phyloP scores from a whole-genome alignment of 2,888 invertebrate genomes.

The Pseudococcus longispinus region DNA sequence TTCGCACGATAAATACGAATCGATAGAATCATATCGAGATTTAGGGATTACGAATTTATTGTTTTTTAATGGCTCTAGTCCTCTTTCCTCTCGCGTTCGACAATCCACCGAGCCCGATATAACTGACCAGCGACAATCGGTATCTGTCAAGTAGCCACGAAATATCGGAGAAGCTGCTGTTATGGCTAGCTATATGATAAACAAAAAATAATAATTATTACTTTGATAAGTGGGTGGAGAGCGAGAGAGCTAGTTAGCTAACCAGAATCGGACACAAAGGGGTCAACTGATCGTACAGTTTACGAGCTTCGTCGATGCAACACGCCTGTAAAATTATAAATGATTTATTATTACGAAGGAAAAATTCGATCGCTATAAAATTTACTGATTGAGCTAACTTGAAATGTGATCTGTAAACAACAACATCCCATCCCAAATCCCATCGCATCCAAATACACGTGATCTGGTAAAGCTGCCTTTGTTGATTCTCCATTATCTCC shows the following conservation, averaged over 20 bases:
- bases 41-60: conserved; percentile 87
- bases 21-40: conserved; percentile 97
- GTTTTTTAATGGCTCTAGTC: conserved; percentile 73
- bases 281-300: conserved; percentile 95
- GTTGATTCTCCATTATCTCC: conserved; percentile 74
- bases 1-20: conserved; percentile 91
- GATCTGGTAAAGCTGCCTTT: conserved; percentile 78
- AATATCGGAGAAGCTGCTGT: conserved; percentile 96
- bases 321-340: conserved; percentile 74
- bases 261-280: conserved; percentile 97
- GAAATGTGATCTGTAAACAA: conserved; percentile 93
- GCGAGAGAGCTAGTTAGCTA: conserved; percentile 58
- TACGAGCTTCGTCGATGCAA: conserved; percentile 93
- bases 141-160: conserved; percentile 91
- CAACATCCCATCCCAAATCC: conserved; percentile 99
- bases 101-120: conserved; percentile 96
- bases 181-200: conserved; percentile 76
- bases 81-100: conserved; percentile 90
- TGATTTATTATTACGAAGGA: background rate
- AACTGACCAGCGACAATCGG: conserved; percentile 97
- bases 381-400: conserved; percentile 62
- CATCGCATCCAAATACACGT: conserved; percentile 99
- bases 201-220: background rate
- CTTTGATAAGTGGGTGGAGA: background rate
- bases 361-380: background rate